Evolutionary conservation across 2,797 vertebrate species (phyloP).

Genomic region (Clamator glandarius): DNA sequence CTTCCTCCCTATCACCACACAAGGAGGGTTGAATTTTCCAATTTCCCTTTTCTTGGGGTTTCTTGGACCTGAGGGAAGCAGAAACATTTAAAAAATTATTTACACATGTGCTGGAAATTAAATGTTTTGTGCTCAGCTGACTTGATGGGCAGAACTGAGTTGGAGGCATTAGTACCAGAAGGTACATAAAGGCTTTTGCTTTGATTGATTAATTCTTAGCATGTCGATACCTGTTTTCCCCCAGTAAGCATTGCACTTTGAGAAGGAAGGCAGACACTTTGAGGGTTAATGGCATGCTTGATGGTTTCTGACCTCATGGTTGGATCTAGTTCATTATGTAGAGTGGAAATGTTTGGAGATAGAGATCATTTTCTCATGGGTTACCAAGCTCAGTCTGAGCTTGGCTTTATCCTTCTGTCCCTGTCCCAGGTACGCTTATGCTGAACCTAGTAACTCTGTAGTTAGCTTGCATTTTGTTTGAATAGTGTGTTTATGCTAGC

Average conservation of each 20-base stretch:
- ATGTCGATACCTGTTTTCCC: background rate
- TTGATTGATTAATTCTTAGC: background rate
- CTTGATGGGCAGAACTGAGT: background rate
- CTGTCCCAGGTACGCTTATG: background rate
- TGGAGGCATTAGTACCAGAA: background rate
- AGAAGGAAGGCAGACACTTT: background rate
- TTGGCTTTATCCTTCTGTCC: background rate
- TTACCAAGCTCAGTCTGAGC: background rate
- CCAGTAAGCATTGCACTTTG: background rate
- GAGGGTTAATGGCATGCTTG: background rate
- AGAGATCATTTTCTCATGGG: background rate
- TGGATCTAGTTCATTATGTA: background rate
- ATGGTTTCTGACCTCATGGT: background rate
- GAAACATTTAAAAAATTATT: background rate
- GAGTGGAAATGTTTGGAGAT: background rate
- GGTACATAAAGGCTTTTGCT: background rate
- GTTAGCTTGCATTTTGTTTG: background rate
- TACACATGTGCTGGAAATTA: background rate
- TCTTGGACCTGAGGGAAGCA: background rate
- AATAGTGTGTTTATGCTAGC: background rate
- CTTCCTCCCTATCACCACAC: background rate
- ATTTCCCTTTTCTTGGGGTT: background rate
- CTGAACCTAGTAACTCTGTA: background rate
- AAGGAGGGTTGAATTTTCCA: background rate
- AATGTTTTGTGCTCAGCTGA: background rate